Percentiles rank a stretch among this genome's conserved stretches.
phyloP scores from a whole-genome alignment of 2,113 vertebrate species.

The Silurus glanis region DNA sequence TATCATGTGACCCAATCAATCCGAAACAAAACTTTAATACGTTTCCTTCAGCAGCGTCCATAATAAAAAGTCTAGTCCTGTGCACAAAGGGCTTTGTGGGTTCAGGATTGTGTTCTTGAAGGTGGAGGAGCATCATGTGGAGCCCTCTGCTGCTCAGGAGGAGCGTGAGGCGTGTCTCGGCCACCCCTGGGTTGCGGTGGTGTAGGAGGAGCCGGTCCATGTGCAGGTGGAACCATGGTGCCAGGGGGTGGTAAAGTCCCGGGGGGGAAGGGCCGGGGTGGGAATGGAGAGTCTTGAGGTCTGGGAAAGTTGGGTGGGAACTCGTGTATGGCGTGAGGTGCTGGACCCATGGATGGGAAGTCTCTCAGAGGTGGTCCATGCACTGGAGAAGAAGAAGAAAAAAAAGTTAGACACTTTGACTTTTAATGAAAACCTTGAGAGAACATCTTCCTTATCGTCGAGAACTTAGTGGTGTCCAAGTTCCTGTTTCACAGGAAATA shows the following conservation, averaged over 20 bases:
- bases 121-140: conserved; percentile 73
- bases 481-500: too few species aligned
- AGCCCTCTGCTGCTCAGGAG: conserved; percentile 62
- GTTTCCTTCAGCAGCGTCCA: too few species aligned
- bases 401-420: too few species aligned
- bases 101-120: conserved; percentile 66
- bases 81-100: too few species aligned
- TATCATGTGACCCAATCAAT: too few species aligned
- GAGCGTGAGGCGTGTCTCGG: conserved; percentile 3
- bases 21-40: too few species aligned
- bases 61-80: too few species aligned
- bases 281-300: conserved; percentile 41
- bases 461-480: too few species aligned
- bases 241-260: conserved; percentile 64
- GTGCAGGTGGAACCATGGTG: conserved; percentile 65
- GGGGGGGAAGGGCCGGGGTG: conserved; percentile 57
- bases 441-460: too few species aligned
- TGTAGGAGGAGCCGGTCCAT: conserved; percentile 50
- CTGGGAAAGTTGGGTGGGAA: conserved; percentile 62
- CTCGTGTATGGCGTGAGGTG: conserved; percentile 63
- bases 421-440: too few species aligned
- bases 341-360: conserved; percentile 70
- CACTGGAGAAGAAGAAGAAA: too few species aligned
- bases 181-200: not conserved
- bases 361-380: conserved; percentile 50